These are phyloP conservation scores for Onychomys arenicola DNA, from an alignment of 2,797 vertebrate species.

Conservation along the genomic window DNA sequence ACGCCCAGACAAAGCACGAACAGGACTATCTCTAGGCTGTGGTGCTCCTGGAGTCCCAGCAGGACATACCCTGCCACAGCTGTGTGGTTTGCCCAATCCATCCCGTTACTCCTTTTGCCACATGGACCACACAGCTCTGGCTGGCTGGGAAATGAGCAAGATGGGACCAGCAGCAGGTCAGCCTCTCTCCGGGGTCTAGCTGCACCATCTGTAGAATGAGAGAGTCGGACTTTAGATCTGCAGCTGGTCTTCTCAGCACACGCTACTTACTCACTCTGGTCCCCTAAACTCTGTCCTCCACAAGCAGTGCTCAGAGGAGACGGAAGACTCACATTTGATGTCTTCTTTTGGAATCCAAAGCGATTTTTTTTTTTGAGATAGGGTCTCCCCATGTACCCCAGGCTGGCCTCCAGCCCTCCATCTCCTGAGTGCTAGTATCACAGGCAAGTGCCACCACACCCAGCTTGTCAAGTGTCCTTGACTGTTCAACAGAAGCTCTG, in stretches of 20 bases:
- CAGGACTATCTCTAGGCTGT: slow-evolving; percentile 22
- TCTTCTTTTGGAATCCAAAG: not conserved
- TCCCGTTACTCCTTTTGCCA: not conserved
- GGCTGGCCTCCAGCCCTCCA: not conserved
- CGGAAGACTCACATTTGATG: not conserved
- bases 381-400: not conserved
- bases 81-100: slow-evolving; percentile 39
- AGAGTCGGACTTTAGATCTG: not conserved
- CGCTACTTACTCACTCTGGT: not conserved
- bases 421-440: too few relatives aligned
- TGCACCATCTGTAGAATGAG: not conserved
- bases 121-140: not conserved
- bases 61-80: slow-evolving; percentile 21
- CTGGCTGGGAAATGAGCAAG: not conserved
- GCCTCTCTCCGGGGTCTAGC: not conserved
- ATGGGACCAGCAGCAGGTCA: not conserved
- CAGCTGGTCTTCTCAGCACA: not conserved
- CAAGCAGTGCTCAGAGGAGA: not conserved
- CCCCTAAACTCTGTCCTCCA: not conserved
- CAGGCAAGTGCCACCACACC: not conserved
- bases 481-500: not conserved
- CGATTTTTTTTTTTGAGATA: not conserved
- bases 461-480: not conserved
- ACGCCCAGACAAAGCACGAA: slow-evolving; percentile 68
- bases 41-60: slow-evolving; percentile 45